Conservation (phyloP, 2,113 vertebrate genomes). For the Ahaetulla prasina region DNA sequence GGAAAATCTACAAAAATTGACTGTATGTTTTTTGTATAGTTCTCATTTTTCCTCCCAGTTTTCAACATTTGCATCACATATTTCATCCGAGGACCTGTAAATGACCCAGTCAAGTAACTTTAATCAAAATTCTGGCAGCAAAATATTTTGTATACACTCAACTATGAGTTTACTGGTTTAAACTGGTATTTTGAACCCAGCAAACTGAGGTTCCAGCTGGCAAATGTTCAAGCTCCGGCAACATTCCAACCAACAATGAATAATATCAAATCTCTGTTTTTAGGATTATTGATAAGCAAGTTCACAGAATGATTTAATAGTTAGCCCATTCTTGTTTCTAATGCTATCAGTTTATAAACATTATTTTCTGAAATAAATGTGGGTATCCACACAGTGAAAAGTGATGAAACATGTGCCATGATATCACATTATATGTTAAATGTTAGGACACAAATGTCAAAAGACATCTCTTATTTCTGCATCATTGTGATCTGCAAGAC, state of each 20-base stretch:
- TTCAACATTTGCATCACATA: background rate
- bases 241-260: background rate
- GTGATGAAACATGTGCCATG: background rate
- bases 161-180: background rate
- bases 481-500: background rate
- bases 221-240: background rate
- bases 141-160: background rate
- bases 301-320: background rate
- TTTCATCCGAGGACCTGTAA: background rate
- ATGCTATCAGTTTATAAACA: background rate
- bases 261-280: background rate
- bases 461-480: background rate
- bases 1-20: conserved; percentile 75
- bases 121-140: background rate
- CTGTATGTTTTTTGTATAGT: conserved; percentile 65
- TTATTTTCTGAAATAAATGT: background rate
- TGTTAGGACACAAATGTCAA: background rate
- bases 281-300: background rate
- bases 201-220: background rate
- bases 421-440: background rate
- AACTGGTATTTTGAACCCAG: background rate
- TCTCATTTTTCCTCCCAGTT: background rate
- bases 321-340: background rate
- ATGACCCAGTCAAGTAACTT: background rate
- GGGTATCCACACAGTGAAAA: background rate